Conservation (phyloP, 1,140 invertebrate genomes). For the Lordiphosa mommai region DNA sequence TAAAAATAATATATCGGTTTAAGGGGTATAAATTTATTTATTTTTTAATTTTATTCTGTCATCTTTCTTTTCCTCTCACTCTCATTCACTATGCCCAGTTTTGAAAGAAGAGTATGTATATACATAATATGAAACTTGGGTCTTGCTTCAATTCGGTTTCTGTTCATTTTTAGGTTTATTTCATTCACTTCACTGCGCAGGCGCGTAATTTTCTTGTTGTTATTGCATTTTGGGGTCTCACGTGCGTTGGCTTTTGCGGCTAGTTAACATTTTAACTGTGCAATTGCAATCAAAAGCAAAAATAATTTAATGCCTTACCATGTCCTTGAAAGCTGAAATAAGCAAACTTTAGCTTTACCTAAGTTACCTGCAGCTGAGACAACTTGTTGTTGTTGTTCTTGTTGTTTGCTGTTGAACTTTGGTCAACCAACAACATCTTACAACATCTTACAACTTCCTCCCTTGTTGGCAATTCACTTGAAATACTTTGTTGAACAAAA, state of each 20-base stretch:
- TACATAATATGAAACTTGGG: background rate
- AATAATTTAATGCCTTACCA: slow-evolving; percentile 51
- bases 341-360: background rate
- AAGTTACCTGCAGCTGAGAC: background rate
- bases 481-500: slow-evolving; percentile 45
- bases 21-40: no score
- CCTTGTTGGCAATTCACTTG: background rate
- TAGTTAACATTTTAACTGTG: slow-evolving; percentile 65
- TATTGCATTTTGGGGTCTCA: slow-evolving; percentile 42
- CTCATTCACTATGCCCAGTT: background rate
- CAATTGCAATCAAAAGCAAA: slow-evolving; percentile 49
- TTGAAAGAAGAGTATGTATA: background rate
- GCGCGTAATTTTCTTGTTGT: slow-evolving; percentile 52
- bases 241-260: slow-evolving; percentile 41
- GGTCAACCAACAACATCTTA: slow-evolving; percentile 1
- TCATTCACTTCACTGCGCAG: slow-evolving; percentile 32
- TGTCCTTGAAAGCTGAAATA: slow-evolving; percentile 42
- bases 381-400: no score
- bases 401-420: no score
- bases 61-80: no score
- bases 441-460: slow-evolving; percentile 15
- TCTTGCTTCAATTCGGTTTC: slow-evolving; percentile 4
- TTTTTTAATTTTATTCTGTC: no score
- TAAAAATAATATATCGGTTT: no score
- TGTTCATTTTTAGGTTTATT: slow-evolving; percentile 12